Evolutionary conservation across 2,888 invertebrate genomes (phyloP).

Genomic region (Agriopis aurantiaria): DNA sequence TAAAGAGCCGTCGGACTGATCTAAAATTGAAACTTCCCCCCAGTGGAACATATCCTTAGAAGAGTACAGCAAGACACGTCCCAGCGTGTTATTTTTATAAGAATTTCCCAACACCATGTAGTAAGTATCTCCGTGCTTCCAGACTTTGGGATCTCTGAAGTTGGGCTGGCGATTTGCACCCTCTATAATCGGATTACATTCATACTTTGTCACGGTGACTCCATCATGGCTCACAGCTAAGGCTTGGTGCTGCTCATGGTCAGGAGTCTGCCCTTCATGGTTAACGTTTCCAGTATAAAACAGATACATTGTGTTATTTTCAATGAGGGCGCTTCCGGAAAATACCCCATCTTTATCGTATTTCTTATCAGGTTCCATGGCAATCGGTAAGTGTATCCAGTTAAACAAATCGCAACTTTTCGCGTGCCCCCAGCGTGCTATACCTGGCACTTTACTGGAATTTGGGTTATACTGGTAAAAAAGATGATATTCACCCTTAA

Average conservation of each 20-base stretch:
- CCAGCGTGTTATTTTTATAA: conserved; percentile 60
- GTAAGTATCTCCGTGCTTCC: conserved; percentile 68
- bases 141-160: conserved; percentile 82
- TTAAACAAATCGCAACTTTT: conserved; percentile 74
- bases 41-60: conserved; percentile 70
- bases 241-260: conserved; percentile 67
- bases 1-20: conserved; percentile 65
- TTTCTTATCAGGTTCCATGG: conserved; percentile 73
- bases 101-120: conserved; percentile 81
- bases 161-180: conserved; percentile 67
- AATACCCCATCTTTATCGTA: conserved; percentile 77
- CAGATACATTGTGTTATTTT: conserved; percentile 66
- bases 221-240: conserved; percentile 72
- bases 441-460: conserved; percentile 63
- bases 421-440: conserved; percentile 84
- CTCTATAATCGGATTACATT: conserved; percentile 67
- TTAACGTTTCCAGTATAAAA: conserved; percentile 76
- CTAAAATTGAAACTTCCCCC: conserved; percentile 62
- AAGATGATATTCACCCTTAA: conserved; percentile 73
- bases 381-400: conserved; percentile 80
- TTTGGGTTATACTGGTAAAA: conserved; percentile 83
- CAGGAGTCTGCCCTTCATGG: conserved; percentile 56
- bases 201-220: conserved; percentile 63
- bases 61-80: conserved; percentile 67
- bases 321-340: conserved; percentile 79